phyloP scores from a whole-genome alignment of 2,797 vertebrate genomes.

The Knipowitschia caucasica region DNA sequence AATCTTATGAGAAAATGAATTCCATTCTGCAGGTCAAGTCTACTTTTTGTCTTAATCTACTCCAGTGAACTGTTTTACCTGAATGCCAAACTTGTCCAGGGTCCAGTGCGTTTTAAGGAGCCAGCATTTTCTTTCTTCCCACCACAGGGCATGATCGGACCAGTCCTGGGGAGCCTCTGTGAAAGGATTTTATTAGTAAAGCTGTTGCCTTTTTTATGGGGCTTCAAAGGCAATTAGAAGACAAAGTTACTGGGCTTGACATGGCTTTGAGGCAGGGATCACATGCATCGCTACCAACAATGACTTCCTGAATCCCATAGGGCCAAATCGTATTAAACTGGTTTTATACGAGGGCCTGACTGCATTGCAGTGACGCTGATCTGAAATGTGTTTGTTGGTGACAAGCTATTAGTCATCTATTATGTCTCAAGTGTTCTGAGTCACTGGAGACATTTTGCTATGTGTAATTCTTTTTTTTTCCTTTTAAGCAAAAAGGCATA shows the following conservation, averaged over 20 bases:
- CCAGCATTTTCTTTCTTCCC: constrained; percentile 93
- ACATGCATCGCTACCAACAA: constrained; percentile 3
- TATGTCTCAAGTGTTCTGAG: constrained; percentile 30
- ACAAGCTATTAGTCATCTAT: constrained; percentile 49
- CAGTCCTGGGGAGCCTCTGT: constrained; percentile 88
- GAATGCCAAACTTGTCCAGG: constrained; percentile 91
- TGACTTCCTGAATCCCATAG: constrained; percentile 7
- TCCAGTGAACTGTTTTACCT: constrained; percentile 43
- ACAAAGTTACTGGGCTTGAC: constrained; percentile 3
- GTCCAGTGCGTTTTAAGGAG: constrained; percentile 97
- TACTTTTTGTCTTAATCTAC: too few relatives aligned
- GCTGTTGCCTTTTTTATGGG: not conserved
- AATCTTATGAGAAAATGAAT: too few relatives aligned
- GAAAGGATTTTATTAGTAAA: not conserved
- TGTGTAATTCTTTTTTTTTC: too few relatives aligned
- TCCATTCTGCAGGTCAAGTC: too few relatives aligned
- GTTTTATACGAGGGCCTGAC: constrained; percentile 53
- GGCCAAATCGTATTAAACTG: constrained; percentile 23
- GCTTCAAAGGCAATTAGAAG: not conserved
- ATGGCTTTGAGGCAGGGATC: constrained; percentile 1
- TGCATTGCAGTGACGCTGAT: constrained; percentile 36
- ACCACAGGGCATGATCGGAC: constrained; percentile 98
- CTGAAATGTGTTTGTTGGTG: constrained; percentile 41
- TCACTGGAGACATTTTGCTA: not conserved
- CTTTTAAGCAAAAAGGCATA: too few relatives aligned